Evolutionary conservation across 2,888 invertebrate genomes (phyloP), one percentile per base, ranked within the genome.

Genomic region (Apodemia zela): DNA sequence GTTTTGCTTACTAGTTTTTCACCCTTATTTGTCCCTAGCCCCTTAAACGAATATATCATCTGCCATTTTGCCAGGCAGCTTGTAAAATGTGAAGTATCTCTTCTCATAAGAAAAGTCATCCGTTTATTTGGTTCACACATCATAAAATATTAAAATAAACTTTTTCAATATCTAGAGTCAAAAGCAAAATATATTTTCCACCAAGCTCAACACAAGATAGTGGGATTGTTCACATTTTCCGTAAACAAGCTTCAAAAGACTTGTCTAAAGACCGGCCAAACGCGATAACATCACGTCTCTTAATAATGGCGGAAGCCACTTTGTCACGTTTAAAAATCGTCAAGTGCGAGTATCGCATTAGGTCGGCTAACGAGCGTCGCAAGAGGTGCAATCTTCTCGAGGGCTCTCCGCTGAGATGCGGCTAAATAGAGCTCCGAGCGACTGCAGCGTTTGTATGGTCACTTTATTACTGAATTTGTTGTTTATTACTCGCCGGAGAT

Each of bases 291-390:
- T 51, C 51, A 51, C 51, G 51, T 51, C 51, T 51, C 51, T 51
- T 51, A 51, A 51, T 51, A 51, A 51, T 51, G 51, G 51, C 18
- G 51, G 21, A 51, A 64, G 57, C 66, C 66, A 69, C 69, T 70
- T 65, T 62, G 64, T 64, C 64, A 65, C 64, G 66, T 68, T 65
- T 67, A 68, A 62, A 66, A 58, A 62, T 62, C 62, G 47, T 54
- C 62, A 62, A 63, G 60, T 59, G 62, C 66, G 59, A 65, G 67
- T 45, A 63, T 66, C 64, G 65, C 69, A 68, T 67, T 67, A 68
- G 66, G 62, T 57, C 63, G 64, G 59, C 66, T 70, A 70, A 70
- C 70, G 68, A 70, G 70, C 38, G 63, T 64, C 62, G 60, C 62
- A 64, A 63, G 67, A 65, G 66, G 62, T 61, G 64, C 65, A 66